Base-by-base conservation (phyloP, 2,888 invertebrate genomes). In the Pterostichus madidus region DNA sequence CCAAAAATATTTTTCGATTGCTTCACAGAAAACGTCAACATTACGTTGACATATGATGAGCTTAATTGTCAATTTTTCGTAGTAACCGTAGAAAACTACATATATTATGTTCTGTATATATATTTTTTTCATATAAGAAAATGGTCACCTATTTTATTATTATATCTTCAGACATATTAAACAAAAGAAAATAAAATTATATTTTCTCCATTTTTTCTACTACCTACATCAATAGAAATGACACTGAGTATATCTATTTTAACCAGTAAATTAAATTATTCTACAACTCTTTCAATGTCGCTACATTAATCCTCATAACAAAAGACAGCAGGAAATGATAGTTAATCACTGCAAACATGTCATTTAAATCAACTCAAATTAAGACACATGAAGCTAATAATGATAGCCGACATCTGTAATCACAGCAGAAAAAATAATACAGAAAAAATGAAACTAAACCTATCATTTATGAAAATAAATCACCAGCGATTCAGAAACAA, bases 381-480 rank as follows among this genome's bases (percentile, higher is more conserved):
- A 46, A 78, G 78, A 61, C 49, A 61, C 59, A 56, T 56, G 39
- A 59, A 78, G 39, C 17, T 61, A 11, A 68, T 53, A 64, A 68
- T 15, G 10, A 52, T 7, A 24, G 46, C n/a, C 39, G 80, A 68
- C 78, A 71, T 31, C 31, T 13, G 73, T 73, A 46, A 73, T 46
- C 73, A 73, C 46, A 46, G 24, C 44, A 73, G 17, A 73, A 73
- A 73, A 44, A 73, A 73, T 46, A 46, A 31, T 24, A 46, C 46
- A 7, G 44, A 73, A 32, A 73, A 49, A 73, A 73, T 24, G 5
- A 71, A 49, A 80, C 32, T 64, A 35, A 79, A 49, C 46, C 59
- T 39, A n/a, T 78, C 64, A 35, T 56, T 73, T 78, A 78, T 78
- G 78, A 61, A 61, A 78, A 81, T 81, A 81, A 81, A 81, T 81